Conservation (phyloP, 2,888 invertebrate genomes). For the Leistus spinibarbis region DNA sequence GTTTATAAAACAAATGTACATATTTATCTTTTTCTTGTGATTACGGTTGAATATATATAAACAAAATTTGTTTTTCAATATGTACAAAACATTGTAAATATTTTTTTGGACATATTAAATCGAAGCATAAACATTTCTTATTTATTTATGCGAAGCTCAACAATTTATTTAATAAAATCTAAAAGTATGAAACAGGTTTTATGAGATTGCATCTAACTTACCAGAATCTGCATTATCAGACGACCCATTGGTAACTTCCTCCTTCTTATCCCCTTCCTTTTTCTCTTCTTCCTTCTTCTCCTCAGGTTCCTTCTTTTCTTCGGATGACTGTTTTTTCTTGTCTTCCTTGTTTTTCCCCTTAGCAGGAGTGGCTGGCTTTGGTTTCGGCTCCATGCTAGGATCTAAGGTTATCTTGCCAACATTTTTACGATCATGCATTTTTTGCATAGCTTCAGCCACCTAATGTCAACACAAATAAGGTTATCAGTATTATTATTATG, state of each 20-base stretch:
- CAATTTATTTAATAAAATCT: not conserved
- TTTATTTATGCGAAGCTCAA: constrained; percentile 11
- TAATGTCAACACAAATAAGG: too few species aligned
- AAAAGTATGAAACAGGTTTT: too few species aligned
- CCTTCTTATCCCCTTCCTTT: constrained; percentile 59
- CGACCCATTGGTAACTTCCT: constrained; percentile 60
- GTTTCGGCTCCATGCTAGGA: constrained; percentile 78
- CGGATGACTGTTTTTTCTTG: constrained; percentile 73
- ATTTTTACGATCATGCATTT: constrained; percentile 91
- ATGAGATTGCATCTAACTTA: constrained; percentile 49
- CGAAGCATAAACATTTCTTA: not conserved
- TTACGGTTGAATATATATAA: too few species aligned
- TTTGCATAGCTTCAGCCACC: constrained; percentile 90
- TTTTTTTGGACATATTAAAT: too few species aligned
- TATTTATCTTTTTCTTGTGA: too few species aligned
- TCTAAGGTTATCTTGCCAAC: constrained; percentile 87
- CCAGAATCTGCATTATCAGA: constrained; percentile 60
- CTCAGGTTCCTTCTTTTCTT: constrained; percentile 65
- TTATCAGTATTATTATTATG: not conserved
- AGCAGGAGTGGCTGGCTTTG: constrained; percentile 78
- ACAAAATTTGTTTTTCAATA: too few species aligned
- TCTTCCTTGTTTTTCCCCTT: constrained; percentile 76
- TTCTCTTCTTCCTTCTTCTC: constrained; percentile 61
- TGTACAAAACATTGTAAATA: too few species aligned
- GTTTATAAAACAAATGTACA: too few species aligned